Evolutionary conservation across 2,113 vertebrate species (phyloP).

Genomic region (Phycodurus eques): DNA sequence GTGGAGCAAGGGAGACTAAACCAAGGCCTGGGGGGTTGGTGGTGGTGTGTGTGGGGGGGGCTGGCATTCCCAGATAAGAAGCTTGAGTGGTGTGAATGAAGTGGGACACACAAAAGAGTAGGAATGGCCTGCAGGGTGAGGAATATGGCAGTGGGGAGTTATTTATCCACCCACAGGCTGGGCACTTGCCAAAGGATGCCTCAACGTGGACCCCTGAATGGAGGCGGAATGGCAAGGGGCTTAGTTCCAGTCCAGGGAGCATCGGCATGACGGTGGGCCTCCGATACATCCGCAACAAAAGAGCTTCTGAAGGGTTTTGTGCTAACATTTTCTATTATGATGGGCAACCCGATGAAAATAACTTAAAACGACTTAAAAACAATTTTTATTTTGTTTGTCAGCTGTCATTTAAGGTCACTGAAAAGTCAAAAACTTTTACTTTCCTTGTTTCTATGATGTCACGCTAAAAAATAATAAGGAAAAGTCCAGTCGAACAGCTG

Average conservation of each 20-base stretch:
- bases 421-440: neutral
- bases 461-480: neutral
- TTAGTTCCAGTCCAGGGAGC: conserved; percentile 52
- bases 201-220: conserved; percentile 15
- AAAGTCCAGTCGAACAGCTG: neutral
- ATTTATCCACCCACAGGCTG: conserved; percentile 63
- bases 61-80: conserved; percentile 50
- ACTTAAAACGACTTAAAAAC: neutral
- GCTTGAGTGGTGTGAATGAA: conserved; percentile 45
- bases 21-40: neutral
- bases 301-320: neutral
- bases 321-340: neutral
- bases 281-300: conserved; percentile 8
- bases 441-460: neutral
- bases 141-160: neutral
- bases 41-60: neutral
- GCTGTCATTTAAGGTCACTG: neutral
- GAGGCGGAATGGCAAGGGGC: conserved; percentile 14
- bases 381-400: neutral
- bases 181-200: conserved; percentile 50
- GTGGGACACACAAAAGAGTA: conserved; percentile 46
- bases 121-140: conserved; percentile 13
- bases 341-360: neutral
- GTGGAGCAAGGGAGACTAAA: conserved; percentile 18
- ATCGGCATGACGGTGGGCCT: conserved; percentile 3